phyloP scores from a whole-genome alignment of 2,113 vertebrate species.

The Lampris incognitus region DNA sequence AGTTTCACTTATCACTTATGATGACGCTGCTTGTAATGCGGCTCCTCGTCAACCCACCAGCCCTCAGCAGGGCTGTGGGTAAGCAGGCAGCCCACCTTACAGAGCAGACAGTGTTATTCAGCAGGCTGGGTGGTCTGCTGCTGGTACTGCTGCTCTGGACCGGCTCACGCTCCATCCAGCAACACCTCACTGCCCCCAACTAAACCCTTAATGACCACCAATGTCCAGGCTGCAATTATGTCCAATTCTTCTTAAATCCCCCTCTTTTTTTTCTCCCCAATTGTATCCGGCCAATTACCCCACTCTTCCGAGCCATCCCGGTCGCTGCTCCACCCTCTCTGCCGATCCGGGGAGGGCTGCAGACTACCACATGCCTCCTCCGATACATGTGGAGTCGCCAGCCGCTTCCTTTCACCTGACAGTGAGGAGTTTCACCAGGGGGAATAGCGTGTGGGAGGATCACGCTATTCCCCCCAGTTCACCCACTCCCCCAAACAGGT shows the following conservation, averaged over 20 bases:
- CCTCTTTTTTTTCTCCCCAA: no score
- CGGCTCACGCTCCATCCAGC: constrained; percentile 29
- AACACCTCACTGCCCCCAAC: constrained; percentile 28
- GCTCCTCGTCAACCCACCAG: constrained; percentile 44
- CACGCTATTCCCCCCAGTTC: no score
- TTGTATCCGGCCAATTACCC: no score
- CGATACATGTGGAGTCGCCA: no score
- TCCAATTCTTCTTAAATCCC: neutral
- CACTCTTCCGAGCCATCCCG: no score
- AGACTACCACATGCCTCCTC: no score
- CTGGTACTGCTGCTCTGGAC: constrained; percentile 11
- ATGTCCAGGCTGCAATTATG: constrained; percentile 3
- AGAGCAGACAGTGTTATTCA: constrained; percentile 54
- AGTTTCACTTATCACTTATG: constrained; percentile 29
- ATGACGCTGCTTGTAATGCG: constrained; percentile 47
- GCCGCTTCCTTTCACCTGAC: no score
- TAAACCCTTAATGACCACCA: constrained; percentile 27
- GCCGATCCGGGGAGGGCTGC: no score
- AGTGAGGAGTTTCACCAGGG: no score
- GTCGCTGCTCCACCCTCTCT: no score
- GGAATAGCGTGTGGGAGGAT: no score
- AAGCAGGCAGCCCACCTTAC: constrained; percentile 40
- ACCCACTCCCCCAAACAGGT: no score
- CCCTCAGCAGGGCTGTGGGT: constrained; percentile 48
- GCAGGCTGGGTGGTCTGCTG: constrained; percentile 13